phyloP scores from a whole-genome alignment of 2,113 vertebrate species.

The Eclectus roratus region DNA sequence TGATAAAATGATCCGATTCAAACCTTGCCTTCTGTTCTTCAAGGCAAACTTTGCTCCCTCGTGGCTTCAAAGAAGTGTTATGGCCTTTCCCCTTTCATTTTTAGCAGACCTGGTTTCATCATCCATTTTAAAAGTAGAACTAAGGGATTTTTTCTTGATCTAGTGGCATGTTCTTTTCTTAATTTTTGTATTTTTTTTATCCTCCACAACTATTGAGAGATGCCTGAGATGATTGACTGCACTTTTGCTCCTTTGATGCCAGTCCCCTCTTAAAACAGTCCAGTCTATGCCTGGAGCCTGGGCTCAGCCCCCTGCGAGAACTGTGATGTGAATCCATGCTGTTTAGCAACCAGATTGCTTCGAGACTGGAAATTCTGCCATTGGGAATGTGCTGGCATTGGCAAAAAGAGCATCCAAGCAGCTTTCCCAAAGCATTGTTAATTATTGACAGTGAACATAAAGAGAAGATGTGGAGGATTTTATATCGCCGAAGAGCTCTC shows the following conservation, averaged over 20 bases:
- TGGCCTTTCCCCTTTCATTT: not conserved
- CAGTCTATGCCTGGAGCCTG: not conserved
- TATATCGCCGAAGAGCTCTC: not conserved
- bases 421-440: not conserved
- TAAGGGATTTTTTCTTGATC: not conserved
- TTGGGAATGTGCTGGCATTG: not conserved
- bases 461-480: not conserved
- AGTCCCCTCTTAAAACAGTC: not conserved
- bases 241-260: not conserved
- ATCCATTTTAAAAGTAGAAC: not conserved
- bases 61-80: not conserved
- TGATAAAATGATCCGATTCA: not conserved
- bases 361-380: not conserved
- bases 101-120: not conserved
- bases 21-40: not conserved
- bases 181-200: not conserved
- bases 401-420: not conserved
- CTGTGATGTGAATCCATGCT: not conserved
- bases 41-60: conserved; percentile 1
- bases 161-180: not conserved
- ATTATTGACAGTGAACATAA: not conserved
- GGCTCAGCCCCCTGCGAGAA: not conserved
- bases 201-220: not conserved
- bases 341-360: not conserved
- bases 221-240: not conserved